Evolutionary conservation across 2,797 vertebrate genomes (phyloP).

Genomic region (Sarcophilus harrisii): DNA sequence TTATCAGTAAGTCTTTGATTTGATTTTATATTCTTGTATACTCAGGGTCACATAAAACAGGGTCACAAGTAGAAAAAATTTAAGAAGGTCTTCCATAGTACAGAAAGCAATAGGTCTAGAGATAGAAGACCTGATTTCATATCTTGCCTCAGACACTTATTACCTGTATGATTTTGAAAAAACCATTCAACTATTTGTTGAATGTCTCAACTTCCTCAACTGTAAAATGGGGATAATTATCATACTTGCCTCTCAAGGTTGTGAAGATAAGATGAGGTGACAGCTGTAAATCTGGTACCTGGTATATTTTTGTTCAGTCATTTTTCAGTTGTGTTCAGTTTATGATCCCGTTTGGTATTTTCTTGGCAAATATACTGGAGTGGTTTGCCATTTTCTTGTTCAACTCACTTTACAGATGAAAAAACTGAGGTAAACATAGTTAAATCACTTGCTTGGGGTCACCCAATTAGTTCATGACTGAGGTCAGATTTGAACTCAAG

Average conservation of each 20-base stretch:
- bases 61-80: no score
- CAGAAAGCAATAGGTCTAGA: not conserved
- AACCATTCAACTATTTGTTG: not conserved
- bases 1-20: no score
- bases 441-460: not conserved
- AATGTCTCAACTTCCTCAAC: not conserved
- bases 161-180: not conserved
- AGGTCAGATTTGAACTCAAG: not conserved
- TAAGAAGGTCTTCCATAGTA: not conserved
- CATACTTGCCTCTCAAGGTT: not conserved
- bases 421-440: not conserved
- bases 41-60: no score
- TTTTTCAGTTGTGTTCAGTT: not conserved
- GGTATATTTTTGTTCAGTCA: not conserved
- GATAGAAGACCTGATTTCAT: not conserved
- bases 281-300: not conserved
- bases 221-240: no score
- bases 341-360: not conserved
- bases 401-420: not conserved
- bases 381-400: not conserved
- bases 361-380: not conserved
- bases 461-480: not conserved
- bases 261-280: not conserved
- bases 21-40: no score
- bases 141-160: not conserved